Percentiles rank a stretch among this genome's conserved stretches.
Evolutionary conservation across 2,113 vertebrate species (phyloP).

Genomic region (Alligator mississippiensis): DNA sequence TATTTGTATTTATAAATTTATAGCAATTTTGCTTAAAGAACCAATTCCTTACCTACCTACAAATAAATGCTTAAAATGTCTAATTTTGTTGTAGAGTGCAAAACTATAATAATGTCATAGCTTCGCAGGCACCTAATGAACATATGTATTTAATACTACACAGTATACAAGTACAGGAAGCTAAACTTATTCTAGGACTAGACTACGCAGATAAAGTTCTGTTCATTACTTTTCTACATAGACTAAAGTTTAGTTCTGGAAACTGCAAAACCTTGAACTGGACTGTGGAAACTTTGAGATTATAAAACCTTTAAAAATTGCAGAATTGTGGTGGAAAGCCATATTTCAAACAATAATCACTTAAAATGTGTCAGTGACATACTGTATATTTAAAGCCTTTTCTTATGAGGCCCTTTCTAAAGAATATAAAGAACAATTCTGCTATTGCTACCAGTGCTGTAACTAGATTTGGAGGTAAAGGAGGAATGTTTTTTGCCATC

Average conservation of each 20-base stretch:
- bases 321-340: slow-evolving; percentile 73
- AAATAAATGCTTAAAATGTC: slow-evolving; percentile 80
- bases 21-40: slow-evolving; percentile 77
- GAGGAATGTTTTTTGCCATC: slow-evolving; percentile 51
- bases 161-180: slow-evolving; percentile 36
- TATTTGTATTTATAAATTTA: slow-evolving; percentile 84
- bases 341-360: slow-evolving; percentile 62
- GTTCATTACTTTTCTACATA: slow-evolving; percentile 54
- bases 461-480: slow-evolving; percentile 41
- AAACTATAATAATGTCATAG: slow-evolving; percentile 73
- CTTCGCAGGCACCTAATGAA: slow-evolving; percentile 70
- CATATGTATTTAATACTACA: slow-evolving; percentile 57
- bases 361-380: slow-evolving; percentile 63
- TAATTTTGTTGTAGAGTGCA: slow-evolving; percentile 79
- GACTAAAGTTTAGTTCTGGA: slow-evolving; percentile 65
- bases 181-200: slow-evolving; percentile 46
- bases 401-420: slow-evolving; percentile 31
- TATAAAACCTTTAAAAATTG: slow-evolving; percentile 57
- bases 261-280: slow-evolving; percentile 68
- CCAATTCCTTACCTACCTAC: slow-evolving; percentile 73
- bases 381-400: slow-evolving; percentile 40
- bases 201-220: slow-evolving; percentile 35
- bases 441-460: slow-evolving; percentile 52
- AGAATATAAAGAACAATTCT: slow-evolving; percentile 40
- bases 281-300: slow-evolving; percentile 68